Conservation (phyloP, 2,888 invertebrate genomes). For the Trypoxylon attenuatum region DNA sequence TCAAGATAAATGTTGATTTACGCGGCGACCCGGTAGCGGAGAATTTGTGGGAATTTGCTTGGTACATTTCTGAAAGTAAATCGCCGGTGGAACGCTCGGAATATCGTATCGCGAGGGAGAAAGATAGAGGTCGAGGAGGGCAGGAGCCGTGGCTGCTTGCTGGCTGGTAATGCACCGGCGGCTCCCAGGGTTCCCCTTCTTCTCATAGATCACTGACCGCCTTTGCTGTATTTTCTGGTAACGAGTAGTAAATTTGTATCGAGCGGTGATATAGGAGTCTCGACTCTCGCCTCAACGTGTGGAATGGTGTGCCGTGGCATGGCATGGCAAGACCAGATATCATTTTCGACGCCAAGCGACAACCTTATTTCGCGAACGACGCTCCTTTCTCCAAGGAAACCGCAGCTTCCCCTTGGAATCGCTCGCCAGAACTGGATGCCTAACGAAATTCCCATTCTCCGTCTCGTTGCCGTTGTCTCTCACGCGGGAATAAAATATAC, state of each 20-base stretch:
- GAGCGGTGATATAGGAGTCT: constrained; percentile 28
- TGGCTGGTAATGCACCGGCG: constrained; percentile 11
- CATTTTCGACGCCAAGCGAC: constrained; percentile 24
- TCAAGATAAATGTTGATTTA: background rate
- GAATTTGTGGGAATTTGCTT: constrained; percentile 11
- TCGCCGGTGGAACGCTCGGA: constrained; percentile 15
- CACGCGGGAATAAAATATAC: background rate
- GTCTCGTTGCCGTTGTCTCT: background rate
- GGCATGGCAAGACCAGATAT: constrained; percentile 12
- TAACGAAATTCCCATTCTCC: background rate
- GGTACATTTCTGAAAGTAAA: constrained; percentile 1
- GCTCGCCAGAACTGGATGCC: too few species aligned
- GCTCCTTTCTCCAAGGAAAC: background rate
- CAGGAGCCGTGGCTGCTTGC: too few species aligned
- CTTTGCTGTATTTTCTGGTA: constrained; percentile 42
- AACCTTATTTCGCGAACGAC: background rate
- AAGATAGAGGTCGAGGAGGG: background rate
- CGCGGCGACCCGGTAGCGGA: background rate
- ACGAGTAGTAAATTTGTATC: constrained; percentile 53
- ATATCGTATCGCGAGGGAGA: background rate
- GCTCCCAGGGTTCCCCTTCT: too few species aligned
- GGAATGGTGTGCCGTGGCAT: too few species aligned
- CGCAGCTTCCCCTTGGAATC: background rate
- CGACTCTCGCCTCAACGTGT: too few species aligned
- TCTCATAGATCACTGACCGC: constrained; percentile 39